These are phyloP conservation scores for Drosophila tristis DNA, from an alignment of 1,140 invertebrate genomes.

Conservation along the genomic window DNA sequence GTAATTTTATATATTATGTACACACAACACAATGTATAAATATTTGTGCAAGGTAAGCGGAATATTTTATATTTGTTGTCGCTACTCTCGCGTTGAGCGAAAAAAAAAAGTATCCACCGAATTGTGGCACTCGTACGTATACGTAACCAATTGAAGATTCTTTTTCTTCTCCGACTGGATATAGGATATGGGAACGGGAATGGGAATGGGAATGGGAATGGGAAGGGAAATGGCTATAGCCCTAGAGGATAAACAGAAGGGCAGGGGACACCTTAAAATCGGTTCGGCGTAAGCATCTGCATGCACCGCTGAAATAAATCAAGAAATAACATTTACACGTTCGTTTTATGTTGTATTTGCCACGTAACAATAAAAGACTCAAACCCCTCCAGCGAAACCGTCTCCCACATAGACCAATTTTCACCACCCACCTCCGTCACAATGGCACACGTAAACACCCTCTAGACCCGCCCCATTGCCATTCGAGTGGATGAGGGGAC, in stretches of 20 bases:
- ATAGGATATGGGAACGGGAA: neutral
- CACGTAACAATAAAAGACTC: slow-evolving; percentile 75
- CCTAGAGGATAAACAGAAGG: too few species aligned
- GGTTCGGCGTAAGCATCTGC: slow-evolving; percentile 75
- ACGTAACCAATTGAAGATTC: slow-evolving; percentile 44
- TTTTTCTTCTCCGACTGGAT: slow-evolving; percentile 9
- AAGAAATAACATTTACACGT: slow-evolving; percentile 83
- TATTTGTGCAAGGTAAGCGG: slow-evolving; percentile 80
- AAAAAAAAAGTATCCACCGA: slow-evolving; percentile 36
- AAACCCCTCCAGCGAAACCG: slow-evolving; percentile 6
- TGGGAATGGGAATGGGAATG: slow-evolving; percentile 9
- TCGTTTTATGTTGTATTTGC: slow-evolving; percentile 82
- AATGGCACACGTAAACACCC: slow-evolving; percentile 39
- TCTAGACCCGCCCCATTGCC: slow-evolving; percentile 11
- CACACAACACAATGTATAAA: slow-evolving; percentile 60
- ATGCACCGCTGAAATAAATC: slow-evolving; percentile 82
- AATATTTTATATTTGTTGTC: slow-evolving; percentile 74
- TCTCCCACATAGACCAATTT: slow-evolving; percentile 63
- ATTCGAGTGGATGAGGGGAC: slow-evolving; percentile 11
- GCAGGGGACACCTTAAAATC: slow-evolving; percentile 62
- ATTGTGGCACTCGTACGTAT: slow-evolving; percentile 22
- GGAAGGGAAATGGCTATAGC: slow-evolving; percentile 4
- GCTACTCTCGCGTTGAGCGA: slow-evolving; percentile 24
- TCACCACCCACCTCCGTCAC: slow-evolving; percentile 7
- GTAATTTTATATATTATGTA: slow-evolving; percentile 75